These are phyloP conservation scores for Porites rus DNA, from an alignment of 92 coral and sea anemone species.

Conservation along the genomic window DNA sequence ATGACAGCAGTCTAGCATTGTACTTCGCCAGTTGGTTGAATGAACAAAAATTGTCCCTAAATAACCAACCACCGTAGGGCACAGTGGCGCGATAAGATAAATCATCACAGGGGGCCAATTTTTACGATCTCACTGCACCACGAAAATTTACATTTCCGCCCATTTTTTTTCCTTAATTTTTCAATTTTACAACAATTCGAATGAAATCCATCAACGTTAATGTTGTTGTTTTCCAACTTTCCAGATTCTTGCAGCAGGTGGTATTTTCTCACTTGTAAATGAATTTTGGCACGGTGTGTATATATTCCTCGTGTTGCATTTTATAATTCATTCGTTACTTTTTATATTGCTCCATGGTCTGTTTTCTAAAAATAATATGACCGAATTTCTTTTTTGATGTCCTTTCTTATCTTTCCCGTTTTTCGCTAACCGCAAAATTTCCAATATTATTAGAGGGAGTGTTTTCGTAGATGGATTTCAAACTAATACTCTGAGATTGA, in stretches of 20 bases:
- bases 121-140: neutral
- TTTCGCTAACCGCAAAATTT: slow-evolving; percentile 23
- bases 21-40: slow-evolving; percentile 26
- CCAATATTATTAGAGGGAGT: slow-evolving; percentile 8
- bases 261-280: neutral
- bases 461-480: neutral
- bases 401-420: slow-evolving; percentile 4
- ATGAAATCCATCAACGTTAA: neutral
- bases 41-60: slow-evolving; percentile 32
- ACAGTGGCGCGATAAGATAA: slow-evolving; percentile 10
- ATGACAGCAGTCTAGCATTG: slow-evolving; percentile 44
- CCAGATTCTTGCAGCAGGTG: slow-evolving; percentile 13
- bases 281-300: neutral
- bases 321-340: slow-evolving; percentile 12
- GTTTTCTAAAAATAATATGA: neutral
- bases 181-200: neutral
- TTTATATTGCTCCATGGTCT: neutral
- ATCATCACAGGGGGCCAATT: slow-evolving; percentile 12
- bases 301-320: slow-evolving; percentile 14
- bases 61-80: slow-evolving; percentile 45
- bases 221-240: slow-evolving; percentile 4
- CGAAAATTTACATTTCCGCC: neutral
- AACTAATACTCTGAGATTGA: neutral
- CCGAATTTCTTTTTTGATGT: neutral
- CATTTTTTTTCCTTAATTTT: neutral